Evolutionary conservation across 2,113 vertebrate species (phyloP).

Genomic region (Strix uralensis): DNA sequence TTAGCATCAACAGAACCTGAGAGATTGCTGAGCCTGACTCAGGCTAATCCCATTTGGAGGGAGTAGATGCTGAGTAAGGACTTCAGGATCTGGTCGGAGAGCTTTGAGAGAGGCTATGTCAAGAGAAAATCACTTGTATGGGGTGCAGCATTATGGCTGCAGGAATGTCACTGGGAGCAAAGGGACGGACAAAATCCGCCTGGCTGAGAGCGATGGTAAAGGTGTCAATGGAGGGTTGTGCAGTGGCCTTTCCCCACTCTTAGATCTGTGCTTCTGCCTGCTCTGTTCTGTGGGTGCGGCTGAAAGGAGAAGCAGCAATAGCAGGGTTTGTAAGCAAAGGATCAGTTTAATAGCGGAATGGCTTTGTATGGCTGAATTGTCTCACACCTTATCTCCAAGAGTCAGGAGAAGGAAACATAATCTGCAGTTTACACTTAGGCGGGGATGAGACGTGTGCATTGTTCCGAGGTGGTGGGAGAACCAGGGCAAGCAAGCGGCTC

Average conservation of each 20-base stretch:
- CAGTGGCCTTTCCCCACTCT: rapidly evolving
- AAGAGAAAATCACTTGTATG: neutral
- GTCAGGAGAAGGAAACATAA: neutral
- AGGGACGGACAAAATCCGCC: neutral
- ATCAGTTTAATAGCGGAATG: neutral
- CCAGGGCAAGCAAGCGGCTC: neutral
- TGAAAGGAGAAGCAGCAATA: neutral
- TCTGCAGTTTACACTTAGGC: neutral
- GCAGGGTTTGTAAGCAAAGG: neutral
- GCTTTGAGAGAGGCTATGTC: neutral
- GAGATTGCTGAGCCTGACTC: neutral
- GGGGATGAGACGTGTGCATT: neutral
- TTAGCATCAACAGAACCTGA: neutral
- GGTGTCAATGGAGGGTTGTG: neutral
- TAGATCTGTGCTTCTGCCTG: neutral
- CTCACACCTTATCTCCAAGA: neutral
- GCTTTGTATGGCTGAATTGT: neutral
- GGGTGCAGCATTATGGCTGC: neutral
- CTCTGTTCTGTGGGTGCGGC: neutral
- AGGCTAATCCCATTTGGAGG: neutral
- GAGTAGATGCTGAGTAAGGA: slow-evolving; percentile 5
- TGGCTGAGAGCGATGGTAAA: neutral
- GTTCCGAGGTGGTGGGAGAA: neutral
- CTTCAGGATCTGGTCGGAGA: neutral
- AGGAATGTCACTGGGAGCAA: neutral